Evolutionary conservation across 1,140 invertebrate genomes (phyloP), one percentile per base, ranked within the genome.

Genomic region (Andricus grossulariae): DNA sequence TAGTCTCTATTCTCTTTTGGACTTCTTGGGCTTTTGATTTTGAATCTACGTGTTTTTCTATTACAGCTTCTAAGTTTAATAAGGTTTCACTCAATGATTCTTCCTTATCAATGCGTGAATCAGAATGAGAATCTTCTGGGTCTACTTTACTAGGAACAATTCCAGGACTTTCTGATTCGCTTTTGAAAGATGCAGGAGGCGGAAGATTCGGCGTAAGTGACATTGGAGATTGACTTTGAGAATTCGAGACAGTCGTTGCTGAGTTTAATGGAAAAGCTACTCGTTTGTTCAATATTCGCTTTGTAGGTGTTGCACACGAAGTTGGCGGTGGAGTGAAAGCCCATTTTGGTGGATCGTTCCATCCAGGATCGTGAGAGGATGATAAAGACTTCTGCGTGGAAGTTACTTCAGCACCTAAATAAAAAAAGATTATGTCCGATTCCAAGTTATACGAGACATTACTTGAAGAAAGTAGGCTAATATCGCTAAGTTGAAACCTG

Each of bases 321-420:
- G 75, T 79, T 50, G 83, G 70, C 21, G 84, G 77, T 18, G 74
- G 51, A 18, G 82, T 77, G 19, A 84, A 85, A n/a, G 86, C 87
- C 88, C 91, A 91, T 74, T 89, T 88, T 72, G 92, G 92, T 19
- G 92, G 92, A 86, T 93, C 92, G 72, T 93, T 93, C 92, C 92
- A 93, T 13, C 92, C 92, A 7, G 91, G 83, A 79, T 92, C 90
- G 52, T 91, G 87, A 55, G 74, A 80, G 12, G 89, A 81, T 50
- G 83, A 80, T 32, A 91, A 81, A n/a, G 70, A 74, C 18, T 88
- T 88, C 78, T 91, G 90, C 11, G 86, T 87, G 4, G 90, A 91
- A 72, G 75, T 16, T 18, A 78, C 75, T 73, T 80, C 73, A 52
- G 73, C n/a, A 52, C 16, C 79, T 82, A 18, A 73, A 52, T 39